Conservation (phyloP, 2,797 vertebrate genomes). For the Muraenolepis orangiensis region DNA sequence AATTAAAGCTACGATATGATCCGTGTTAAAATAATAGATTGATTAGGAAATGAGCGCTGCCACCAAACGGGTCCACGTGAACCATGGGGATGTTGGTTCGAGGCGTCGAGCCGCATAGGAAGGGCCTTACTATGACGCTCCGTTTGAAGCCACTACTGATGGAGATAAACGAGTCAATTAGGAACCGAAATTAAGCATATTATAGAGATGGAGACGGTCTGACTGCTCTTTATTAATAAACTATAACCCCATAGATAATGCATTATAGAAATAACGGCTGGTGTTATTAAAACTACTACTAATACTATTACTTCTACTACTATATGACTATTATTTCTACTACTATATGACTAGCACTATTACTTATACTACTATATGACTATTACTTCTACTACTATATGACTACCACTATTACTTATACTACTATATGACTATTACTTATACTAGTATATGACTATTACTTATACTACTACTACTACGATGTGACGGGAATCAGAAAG, state of each 20-base stretch:
- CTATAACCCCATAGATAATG: neutral
- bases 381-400: neutral
- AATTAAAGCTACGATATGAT: neutral
- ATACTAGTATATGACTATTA: neutral
- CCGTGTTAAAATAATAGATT: neutral
- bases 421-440: neutral
- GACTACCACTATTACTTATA: neutral
- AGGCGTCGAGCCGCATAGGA: slow-evolving; percentile 44
- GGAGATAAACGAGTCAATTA: neutral
- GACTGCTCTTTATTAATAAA: neutral
- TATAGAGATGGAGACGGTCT: neutral
- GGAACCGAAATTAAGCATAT: neutral
- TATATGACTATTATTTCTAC: too few species aligned
- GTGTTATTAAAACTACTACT: neutral
- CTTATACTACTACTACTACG: neutral
- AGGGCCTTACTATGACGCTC: slow-evolving; percentile 56
- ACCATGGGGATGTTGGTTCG: neutral
- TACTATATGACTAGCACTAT: neutral
- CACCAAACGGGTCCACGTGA: neutral
- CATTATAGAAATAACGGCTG: too few species aligned
- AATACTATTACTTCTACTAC: neutral
- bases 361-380: too few species aligned
- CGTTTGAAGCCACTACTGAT: slow-evolving; percentile 23
- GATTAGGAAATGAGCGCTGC: neutral
- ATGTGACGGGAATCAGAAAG: too few species aligned